These are phyloP conservation scores for Morone saxatilis DNA, from an alignment of 2,113 vertebrate genomes.

Conservation along the genomic window DNA sequence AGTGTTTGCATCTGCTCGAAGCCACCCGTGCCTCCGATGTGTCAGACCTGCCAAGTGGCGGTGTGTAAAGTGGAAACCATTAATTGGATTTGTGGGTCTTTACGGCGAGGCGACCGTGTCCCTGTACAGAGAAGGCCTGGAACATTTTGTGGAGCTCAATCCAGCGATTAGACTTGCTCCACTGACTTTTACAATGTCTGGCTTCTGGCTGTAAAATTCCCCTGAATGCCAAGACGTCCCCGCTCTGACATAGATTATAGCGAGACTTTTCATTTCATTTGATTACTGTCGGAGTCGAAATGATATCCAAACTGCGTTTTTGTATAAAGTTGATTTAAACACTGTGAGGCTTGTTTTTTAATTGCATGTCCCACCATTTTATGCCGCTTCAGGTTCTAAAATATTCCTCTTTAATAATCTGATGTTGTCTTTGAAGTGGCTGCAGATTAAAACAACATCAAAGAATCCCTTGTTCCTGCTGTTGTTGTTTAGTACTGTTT, in stretches of 20 bases:
- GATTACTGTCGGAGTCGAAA: neutral
- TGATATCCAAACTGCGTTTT: neutral
- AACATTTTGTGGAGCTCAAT: slow-evolving; percentile 34
- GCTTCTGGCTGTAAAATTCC: slow-evolving; percentile 36
- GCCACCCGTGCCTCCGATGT: neutral
- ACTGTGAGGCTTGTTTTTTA: neutral
- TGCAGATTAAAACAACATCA: neutral
- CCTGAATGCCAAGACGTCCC: slow-evolving; percentile 21
- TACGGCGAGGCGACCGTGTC: neutral
- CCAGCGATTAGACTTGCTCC: slow-evolving; percentile 35
- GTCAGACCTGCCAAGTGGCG: neutral
- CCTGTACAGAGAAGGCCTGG: slow-evolving; percentile 3
- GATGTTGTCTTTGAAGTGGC: no score
- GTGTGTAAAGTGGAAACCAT: slow-evolving; percentile 16
- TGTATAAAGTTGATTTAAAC: neutral
- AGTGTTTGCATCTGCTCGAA: neutral
- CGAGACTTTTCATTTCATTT: neutral
- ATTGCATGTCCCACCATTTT: neutral
- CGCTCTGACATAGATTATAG: neutral
- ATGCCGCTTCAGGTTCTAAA: neutral
- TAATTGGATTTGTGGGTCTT: slow-evolving; percentile 42
- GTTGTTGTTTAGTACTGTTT: neutral
- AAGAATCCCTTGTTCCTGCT: slow-evolving; percentile 12
- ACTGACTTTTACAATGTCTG: slow-evolving; percentile 15
- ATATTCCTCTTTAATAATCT: no score